These are phyloP conservation scores for Zosterops borbonicus DNA, from an alignment of 2,113 vertebrate genomes.

Conservation along the genomic window DNA sequence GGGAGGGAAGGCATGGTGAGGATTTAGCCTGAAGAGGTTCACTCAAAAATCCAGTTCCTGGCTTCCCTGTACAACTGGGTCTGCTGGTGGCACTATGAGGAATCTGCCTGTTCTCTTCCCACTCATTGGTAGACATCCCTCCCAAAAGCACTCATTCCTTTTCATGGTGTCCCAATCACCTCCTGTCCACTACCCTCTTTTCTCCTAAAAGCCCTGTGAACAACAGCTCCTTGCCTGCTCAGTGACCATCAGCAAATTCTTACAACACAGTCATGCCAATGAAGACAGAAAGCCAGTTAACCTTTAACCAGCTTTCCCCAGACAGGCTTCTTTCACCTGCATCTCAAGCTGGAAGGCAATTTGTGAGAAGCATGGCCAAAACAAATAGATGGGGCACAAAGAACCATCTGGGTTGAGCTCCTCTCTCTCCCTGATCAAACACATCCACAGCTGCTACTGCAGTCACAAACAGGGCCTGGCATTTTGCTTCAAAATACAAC, in stretches of 20 bases:
- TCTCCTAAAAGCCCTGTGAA: neutral
- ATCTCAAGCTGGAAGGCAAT: neutral
- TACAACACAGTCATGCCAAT: neutral
- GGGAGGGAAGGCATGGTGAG: neutral
- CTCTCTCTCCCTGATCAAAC: conserved; percentile 35
- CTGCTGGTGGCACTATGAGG: neutral
- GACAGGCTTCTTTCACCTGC: conserved; percentile 1
- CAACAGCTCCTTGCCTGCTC: neutral
- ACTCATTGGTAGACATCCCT: neutral
- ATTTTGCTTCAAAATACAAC: neutral
- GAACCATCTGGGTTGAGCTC: conserved; percentile 47
- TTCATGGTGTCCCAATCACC: neutral
- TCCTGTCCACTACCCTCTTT: neutral
- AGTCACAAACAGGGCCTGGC: neutral
- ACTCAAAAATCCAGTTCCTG: neutral
- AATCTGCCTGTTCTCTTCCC: neutral
- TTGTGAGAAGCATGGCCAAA: neutral
- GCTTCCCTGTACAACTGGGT: neutral
- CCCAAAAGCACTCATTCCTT: neutral
- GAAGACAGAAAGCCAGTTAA: neutral
- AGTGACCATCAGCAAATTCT: neutral
- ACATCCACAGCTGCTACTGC: conserved; percentile 7
- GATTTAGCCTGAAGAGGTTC: neutral
- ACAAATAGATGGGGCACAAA: conserved; percentile 7
- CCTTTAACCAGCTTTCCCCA: conserved; percentile 16